These are phyloP conservation scores for Chironomus tepperi DNA, from an alignment of 1,140 invertebrate species.

Conservation along the genomic window DNA sequence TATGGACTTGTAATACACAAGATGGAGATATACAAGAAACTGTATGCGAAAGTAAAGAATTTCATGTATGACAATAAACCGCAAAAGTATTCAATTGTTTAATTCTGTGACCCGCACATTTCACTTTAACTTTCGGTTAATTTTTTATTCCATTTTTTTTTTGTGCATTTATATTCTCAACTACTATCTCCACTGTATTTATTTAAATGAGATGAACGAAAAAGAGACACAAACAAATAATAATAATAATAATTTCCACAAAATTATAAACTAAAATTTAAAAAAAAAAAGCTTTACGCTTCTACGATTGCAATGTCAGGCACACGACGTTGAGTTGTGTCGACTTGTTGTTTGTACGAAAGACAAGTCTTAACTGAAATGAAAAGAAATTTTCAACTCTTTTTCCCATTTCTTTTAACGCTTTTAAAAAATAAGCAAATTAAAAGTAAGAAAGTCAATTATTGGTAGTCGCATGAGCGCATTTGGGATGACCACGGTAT, in stretches of 20 bases:
- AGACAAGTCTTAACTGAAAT: conserved; percentile 23
- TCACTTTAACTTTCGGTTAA: neutral
- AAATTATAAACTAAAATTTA: no score
- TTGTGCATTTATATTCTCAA: neutral
- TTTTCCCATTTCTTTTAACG: conserved; percentile 15
- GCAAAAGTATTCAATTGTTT: conserved; percentile 12
- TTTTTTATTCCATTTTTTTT: conserved; percentile 8
- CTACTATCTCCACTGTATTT: neutral
- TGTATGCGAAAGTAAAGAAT: neutral
- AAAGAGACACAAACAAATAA: no score
- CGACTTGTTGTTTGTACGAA: neutral
- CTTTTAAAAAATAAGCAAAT: neutral
- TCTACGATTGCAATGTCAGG: neutral
- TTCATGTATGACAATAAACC: neutral
- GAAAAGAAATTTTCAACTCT: conserved; percentile 23
- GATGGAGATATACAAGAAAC: neutral
- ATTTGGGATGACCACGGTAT: no score
- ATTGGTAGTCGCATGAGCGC: no score
- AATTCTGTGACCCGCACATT: neutral
- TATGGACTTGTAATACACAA: no score
- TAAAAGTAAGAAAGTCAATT: no score
- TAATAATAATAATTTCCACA: no score
- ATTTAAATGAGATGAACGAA: no score
- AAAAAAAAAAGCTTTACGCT: neutral
- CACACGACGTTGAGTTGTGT: conserved; percentile 3